These are phyloP conservation scores for Pardalotus punctatus DNA, from an alignment of 2,113 vertebrate genomes.

Conservation along the genomic window DNA sequence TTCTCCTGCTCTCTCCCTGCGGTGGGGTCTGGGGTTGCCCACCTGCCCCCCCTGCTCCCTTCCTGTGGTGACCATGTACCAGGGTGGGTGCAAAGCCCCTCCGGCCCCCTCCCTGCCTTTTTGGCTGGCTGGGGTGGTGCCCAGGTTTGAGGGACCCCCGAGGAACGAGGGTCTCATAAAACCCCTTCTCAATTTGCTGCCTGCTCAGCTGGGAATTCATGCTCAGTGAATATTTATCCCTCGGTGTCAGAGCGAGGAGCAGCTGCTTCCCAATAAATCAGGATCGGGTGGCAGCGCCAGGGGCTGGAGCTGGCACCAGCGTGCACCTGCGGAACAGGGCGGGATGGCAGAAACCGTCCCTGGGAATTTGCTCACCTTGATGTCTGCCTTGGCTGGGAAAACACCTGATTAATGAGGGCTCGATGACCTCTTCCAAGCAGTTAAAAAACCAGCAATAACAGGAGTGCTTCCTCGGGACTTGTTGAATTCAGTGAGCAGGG, in stretches of 20 bases:
- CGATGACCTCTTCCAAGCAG: neutral
- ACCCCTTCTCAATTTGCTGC: neutral
- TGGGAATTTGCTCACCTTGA: neutral
- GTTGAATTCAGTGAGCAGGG: neutral
- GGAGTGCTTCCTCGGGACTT: neutral
- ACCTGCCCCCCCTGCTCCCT: neutral
- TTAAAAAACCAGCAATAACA: neutral
- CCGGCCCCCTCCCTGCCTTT: neutral
- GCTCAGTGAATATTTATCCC: neutral
- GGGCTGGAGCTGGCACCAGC: no score
- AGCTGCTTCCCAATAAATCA: neutral
- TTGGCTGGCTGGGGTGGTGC: fast-evolving
- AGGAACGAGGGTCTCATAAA: neutral
- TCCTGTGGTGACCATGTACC: fast-evolving
- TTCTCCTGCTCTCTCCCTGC: neutral
- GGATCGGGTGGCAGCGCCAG: fast-evolving
- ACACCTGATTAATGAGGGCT: neutral
- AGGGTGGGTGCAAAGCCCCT: fast-evolving
- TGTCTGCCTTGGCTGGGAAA: neutral
- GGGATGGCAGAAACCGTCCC: fast-evolving
- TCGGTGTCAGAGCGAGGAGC: neutral
- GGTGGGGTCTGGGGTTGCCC: neutral
- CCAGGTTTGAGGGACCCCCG: fast-evolving
- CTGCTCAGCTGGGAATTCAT: fast-evolving
- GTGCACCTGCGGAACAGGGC: fast-evolving